Evolutionary conservation across 2,797 vertebrate species (phyloP).

Genomic region (Macrochelys suwanniensis): DNA sequence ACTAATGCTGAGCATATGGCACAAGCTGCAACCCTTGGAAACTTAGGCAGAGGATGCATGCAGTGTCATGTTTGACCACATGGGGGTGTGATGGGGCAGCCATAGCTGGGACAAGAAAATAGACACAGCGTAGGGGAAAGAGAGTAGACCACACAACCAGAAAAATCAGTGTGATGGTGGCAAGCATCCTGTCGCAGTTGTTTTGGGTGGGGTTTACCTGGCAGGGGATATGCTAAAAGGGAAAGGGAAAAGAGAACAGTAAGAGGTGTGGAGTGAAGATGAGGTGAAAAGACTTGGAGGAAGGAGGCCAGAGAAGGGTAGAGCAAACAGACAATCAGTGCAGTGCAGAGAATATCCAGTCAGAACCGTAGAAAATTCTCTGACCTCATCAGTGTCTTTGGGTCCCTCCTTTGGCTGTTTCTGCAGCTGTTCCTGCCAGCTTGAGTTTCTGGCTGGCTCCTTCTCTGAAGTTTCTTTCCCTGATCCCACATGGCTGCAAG

Average conservation of each 20-base stretch:
- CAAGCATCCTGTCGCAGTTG: not conserved
- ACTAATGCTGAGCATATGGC: not conserved
- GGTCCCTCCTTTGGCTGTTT: not conserved
- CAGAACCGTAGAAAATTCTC: not conserved
- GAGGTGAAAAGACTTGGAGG: not conserved
- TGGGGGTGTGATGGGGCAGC: not conserved
- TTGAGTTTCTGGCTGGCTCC: not conserved
- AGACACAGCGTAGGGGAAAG: not conserved
- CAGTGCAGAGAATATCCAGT: not conserved
- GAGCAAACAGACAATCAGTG: not conserved
- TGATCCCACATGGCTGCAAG: not conserved
- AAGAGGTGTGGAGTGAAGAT: not conserved
- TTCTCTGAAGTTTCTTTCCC: not conserved
- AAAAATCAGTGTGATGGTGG: not conserved
- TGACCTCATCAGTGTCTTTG: not conserved
- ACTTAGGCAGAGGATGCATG: not conserved
- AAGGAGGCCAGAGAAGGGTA: not conserved
- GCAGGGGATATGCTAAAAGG: not conserved
- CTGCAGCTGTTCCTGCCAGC: not conserved
- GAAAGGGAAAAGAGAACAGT: not conserved
- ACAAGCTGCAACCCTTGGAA: not conserved
- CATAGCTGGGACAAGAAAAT: not conserved
- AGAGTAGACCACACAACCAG: not conserved
- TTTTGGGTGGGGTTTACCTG: not conserved
- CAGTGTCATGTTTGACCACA: not conserved